These are phyloP conservation scores for Polypterus senegalus DNA, from an alignment of 2,113 vertebrate genomes.

Conservation along the genomic window DNA sequence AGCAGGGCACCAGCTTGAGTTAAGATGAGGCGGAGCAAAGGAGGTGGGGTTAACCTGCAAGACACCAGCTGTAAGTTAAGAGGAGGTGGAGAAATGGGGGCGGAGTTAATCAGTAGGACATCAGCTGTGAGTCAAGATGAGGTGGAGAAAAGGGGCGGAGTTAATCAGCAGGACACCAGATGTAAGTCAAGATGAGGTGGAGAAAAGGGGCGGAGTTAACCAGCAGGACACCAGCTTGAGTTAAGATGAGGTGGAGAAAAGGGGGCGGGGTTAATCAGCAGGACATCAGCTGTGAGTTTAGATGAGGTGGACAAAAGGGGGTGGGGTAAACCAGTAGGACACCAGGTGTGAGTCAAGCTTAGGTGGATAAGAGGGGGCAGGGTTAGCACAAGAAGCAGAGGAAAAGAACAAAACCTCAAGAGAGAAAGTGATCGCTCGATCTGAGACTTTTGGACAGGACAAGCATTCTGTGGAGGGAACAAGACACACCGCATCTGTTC, in stretches of 20 bases:
- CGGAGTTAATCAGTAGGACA: no score
- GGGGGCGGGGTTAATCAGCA: not conserved
- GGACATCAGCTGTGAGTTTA: slow-evolving; percentile 17
- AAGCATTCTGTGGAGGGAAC: no score
- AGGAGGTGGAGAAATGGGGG: not conserved
- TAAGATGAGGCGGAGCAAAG: not conserved
- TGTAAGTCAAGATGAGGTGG: slow-evolving; percentile 15
- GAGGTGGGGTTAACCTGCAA: not conserved
- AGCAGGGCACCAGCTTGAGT: slow-evolving; percentile 16
- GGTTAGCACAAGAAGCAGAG: not conserved
- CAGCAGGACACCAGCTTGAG: slow-evolving; percentile 32
- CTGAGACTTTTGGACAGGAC: not conserved
- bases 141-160: slow-evolving; percentile 4
- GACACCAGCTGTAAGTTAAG: not conserved
- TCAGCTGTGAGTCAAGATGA: not conserved
- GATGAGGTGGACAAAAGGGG: not conserved
- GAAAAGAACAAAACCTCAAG: not conserved
- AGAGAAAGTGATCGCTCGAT: not conserved
- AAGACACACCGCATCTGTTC: no score
- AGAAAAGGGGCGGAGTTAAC: slow-evolving; percentile 4
- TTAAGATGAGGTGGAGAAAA: slow-evolving; percentile 11
- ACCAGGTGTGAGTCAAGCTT: not conserved
- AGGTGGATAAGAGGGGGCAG: not conserved
- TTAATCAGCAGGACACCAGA: slow-evolving; percentile 14
- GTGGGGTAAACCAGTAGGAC: not conserved